phyloP scores from a whole-genome alignment of 2,888 invertebrate genomes.

The Archips xylosteana region DNA sequence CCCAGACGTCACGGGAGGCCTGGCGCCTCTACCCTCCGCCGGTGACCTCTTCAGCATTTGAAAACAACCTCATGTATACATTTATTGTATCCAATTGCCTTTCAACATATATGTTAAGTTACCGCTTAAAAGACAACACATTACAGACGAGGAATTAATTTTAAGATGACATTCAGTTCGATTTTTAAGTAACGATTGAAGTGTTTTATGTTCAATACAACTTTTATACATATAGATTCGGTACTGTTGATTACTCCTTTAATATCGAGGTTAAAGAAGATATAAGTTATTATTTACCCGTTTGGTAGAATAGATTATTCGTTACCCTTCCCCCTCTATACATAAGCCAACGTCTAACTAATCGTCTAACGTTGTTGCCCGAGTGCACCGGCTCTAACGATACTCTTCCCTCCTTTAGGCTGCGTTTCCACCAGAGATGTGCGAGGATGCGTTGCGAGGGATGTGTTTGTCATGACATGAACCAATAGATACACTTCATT shows the following conservation, averaged over 20 bases:
- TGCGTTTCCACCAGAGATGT: no score
- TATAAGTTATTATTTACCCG: no score
- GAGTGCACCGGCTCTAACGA: no score
- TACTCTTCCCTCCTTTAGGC: no score
- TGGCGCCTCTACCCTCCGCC: conserved; percentile 97
- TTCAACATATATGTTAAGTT: neutral
- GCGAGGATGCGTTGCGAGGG: no score
- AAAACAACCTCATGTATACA: conserved; percentile 41
- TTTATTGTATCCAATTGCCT: neutral
- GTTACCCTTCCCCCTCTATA: no score
- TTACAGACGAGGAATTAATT: neutral
- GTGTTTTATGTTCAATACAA: neutral
- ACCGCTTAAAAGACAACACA: conserved; percentile 9
- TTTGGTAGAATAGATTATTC: no score
- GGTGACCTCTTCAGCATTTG: conserved; percentile 95
- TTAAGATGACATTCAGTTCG: conserved; percentile 20
- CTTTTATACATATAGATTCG: neutral
- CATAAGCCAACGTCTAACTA: no score
- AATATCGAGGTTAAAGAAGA: no score
- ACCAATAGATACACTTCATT: no score
- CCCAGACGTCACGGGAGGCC: conserved; percentile 96
- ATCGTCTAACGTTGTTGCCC: no score
- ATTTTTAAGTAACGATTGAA: neutral
- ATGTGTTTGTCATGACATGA: no score
- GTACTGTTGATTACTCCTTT: neutral